Base-by-base conservation (phyloP, 2,888 invertebrate species). In the Xestobium rufovillosum region DNA sequence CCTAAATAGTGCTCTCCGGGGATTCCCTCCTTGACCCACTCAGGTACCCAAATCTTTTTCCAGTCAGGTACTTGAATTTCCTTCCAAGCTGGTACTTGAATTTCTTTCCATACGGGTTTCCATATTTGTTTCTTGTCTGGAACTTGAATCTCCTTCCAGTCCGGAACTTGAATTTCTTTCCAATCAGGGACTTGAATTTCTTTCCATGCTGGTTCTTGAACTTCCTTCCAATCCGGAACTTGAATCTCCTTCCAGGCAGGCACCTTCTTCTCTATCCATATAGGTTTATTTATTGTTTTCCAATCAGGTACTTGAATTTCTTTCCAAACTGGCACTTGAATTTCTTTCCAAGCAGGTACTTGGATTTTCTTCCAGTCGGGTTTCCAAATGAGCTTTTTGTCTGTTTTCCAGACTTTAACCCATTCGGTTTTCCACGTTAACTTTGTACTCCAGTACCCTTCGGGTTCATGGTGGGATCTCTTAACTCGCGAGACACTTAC, bases 341-440 rank as follows among this genome's bases (percentile, higher is more conserved):
- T 75, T 32, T 84, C 83, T 58, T 84, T 83, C 86, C 85, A 86
- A 2, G 78, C 75, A 3, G 86, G 74, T 3, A 84, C 76, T 49
- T 77, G 73, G 49, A 82, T 73, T 53, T 84, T 82, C 50, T 80
- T 81, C 82, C 82, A 84, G 57, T 79, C 75, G 15, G 75, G 70
- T 63, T 80, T 79, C 81, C 81, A 83, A 31, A 69, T 67, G 36
- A 80, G 69, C 59, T 86, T 84, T 50, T 83, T 83, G 28, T 82
- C 76, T 0, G 75, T 76, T 62, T 83, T 83, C 81, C 80, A 83
- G 15, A 82, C 68, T 57, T 80, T 75, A 50, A 80, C 76, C 83
- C 83, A 85, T 49, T 85, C 84, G 41, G 82, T 80, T 63, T 87
- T 87, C 87, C 87, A 88, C 15, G 75, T 75, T 29, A 87, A 70